These are phyloP conservation scores for Erebia aethiops DNA, from an alignment of 2,888 invertebrate species.

Conservation along the genomic window DNA sequence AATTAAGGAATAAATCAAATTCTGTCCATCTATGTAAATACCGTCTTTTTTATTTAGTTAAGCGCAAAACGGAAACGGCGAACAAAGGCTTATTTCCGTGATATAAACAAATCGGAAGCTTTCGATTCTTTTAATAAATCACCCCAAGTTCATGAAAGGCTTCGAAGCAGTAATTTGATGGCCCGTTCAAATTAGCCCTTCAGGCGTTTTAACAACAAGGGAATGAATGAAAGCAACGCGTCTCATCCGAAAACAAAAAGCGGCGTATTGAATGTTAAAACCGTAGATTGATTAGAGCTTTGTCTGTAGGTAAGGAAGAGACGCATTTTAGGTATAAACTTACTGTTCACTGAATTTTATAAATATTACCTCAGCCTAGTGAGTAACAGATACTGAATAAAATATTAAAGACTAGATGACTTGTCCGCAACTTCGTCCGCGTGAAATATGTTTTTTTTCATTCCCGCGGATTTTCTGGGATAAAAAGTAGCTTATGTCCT, in stretches of 20 bases:
- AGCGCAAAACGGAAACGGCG: slow-evolving; percentile 25
- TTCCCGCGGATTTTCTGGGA: too few species aligned
- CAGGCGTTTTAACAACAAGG: slow-evolving; percentile 56
- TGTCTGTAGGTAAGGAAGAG: background rate
- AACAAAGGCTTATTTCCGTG: slow-evolving; percentile 40
- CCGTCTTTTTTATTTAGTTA: slow-evolving; percentile 22
- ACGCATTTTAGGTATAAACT: too few species aligned
- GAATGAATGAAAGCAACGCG: slow-evolving; percentile 53
- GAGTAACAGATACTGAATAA: too few species aligned
- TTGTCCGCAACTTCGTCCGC: too few species aligned
- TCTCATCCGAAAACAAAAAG: slow-evolving; percentile 44
- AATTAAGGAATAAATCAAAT: background rate
- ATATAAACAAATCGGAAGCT: slow-evolving; percentile 44
- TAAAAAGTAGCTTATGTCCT: too few species aligned
- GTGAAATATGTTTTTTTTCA: too few species aligned
- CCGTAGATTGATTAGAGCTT: slow-evolving; percentile 30
- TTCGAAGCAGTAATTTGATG: slow-evolving; percentile 59
- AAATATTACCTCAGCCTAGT: too few species aligned
- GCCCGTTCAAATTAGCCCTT: slow-evolving; percentile 60
- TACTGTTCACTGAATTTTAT: too few species aligned
- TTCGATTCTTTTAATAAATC: slow-evolving; percentile 55
- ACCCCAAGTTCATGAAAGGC: slow-evolving; percentile 53
- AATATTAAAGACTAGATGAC: too few species aligned
- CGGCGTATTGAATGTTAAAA: slow-evolving; percentile 23
- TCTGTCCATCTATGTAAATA: background rate